Conservation (phyloP, 2,113 vertebrate species). For the Erythrolamprus reginae region DNA sequence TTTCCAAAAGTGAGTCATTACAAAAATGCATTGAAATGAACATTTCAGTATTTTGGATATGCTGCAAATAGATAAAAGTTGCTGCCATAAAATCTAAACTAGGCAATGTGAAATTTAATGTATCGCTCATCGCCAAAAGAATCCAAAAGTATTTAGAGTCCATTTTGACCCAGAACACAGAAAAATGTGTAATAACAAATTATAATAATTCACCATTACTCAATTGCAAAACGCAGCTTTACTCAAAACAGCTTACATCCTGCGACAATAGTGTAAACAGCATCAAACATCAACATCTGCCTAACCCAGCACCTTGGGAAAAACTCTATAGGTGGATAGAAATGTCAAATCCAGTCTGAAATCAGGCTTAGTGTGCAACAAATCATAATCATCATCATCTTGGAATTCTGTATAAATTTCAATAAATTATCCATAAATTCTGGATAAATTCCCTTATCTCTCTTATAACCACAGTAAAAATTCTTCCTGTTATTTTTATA, state of each 20-base stretch:
- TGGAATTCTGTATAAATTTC: background rate
- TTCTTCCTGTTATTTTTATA: background rate
- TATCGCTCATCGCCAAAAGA: background rate
- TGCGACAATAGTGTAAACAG: background rate
- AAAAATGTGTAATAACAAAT: background rate
- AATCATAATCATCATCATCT: background rate
- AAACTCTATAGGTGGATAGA: background rate
- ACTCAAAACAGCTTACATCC: background rate
- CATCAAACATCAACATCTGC: background rate
- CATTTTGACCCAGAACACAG: background rate
- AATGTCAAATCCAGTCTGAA: background rate
- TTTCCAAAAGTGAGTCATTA: background rate
- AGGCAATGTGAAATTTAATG: background rate
- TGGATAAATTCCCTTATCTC: background rate
- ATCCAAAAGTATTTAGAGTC: background rate
- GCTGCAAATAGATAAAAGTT: conserved; percentile 5
- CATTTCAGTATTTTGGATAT: background rate
- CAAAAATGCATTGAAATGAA: background rate
- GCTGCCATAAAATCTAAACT: background rate
- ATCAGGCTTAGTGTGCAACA: background rate
- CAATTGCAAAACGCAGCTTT: background rate
- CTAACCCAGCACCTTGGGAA: background rate
- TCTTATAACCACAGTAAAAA: conserved; percentile 7
- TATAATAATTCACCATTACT: too few relatives aligned
- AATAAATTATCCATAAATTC: too few relatives aligned